These are phyloP conservation scores for Brenthis hecate DNA, from an alignment of 2,888 invertebrate species.

Conservation along the genomic window DNA sequence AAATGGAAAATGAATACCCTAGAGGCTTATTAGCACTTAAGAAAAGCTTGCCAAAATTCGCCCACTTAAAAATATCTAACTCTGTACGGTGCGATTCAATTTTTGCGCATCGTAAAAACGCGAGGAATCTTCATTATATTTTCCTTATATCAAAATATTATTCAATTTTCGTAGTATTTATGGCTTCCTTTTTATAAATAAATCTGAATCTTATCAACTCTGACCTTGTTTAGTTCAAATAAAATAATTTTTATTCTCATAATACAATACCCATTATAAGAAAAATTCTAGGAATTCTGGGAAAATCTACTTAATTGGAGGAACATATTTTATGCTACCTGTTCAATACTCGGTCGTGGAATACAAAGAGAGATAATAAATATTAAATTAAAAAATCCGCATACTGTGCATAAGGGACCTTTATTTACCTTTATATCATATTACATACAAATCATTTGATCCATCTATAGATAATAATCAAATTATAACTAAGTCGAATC, in stretches of 20 bases:
- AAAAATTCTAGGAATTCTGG: no score
- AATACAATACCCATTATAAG: no score
- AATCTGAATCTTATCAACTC: neutral
- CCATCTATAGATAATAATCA: no score
- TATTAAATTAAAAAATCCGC: no score
- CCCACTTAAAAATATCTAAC: constrained; percentile 11
- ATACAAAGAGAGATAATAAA: no score
- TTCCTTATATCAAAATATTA: constrained; percentile 17
- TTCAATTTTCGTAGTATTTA: constrained; percentile 7
- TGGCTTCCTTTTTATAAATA: constrained; percentile 10
- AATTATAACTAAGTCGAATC: no score
- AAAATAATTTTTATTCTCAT: neutral
- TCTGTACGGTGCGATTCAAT: constrained; percentile 8
- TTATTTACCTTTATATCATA: no score
- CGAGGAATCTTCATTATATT: constrained; percentile 6
- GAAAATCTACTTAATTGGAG: no score
- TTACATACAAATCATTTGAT: no score
- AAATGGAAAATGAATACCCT: constrained; percentile 8
- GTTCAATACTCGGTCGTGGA: no score
- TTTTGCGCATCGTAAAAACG: constrained; percentile 15
- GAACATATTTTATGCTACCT: no score
- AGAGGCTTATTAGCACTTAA: constrained; percentile 22
- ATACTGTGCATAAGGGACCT: no score
- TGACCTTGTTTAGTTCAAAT: constrained; percentile 4
- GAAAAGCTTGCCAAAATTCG: constrained; percentile 15